Evolutionary conservation across 2,888 invertebrate species (phyloP), one percentile per base, ranked within the genome.

Genomic region (Trichacis sp.): DNA sequence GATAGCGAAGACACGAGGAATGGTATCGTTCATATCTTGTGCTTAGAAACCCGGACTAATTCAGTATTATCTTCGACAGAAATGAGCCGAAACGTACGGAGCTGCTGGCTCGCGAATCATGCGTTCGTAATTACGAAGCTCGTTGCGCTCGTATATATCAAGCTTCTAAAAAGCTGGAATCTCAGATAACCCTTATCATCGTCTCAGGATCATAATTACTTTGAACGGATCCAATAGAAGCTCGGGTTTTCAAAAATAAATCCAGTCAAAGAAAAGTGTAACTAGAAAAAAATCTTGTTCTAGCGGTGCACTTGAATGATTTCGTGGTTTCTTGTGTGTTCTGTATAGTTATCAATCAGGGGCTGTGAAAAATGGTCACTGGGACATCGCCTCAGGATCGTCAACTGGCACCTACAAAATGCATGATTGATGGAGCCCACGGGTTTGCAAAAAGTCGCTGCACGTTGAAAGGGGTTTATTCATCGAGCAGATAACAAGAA

Each of bases 311-410:
- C n/a, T n/a, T n/a, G 11, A n/a, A n/a, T 2, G 33, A 11, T n/a
- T 33, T 33, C 33, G 33, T 33, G 33, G 6, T 42, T 42, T 42
- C 15, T 42, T 42, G 15, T 15, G 14, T 11, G 14, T 36, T 36
- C 5, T 36, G 36, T 12, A 12, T 3, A 57, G 67, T 70, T 69
- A 74, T 70, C 71, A 52, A 64, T 63, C 69, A 68, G 56, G 69
- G 58, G 64, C 36, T 53, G 67, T 74, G 74, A 75, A 76, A 76
- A 76, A 75, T 73, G 73, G 71, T 48, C 40, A 33, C 33, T 33
- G 24, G 46, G 42, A 55, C 15, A 38, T 12, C 40, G 42, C 48
- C 9, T 12, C 1, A 43, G 17, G 51, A 20, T 54, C 49, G 46
- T 52, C 40, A 61, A 3, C 54, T 42, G 58, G 51, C 50, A 58